phyloP scores from a whole-genome alignment of 2,113 vertebrate species.

The Poecilia latipinna region DNA sequence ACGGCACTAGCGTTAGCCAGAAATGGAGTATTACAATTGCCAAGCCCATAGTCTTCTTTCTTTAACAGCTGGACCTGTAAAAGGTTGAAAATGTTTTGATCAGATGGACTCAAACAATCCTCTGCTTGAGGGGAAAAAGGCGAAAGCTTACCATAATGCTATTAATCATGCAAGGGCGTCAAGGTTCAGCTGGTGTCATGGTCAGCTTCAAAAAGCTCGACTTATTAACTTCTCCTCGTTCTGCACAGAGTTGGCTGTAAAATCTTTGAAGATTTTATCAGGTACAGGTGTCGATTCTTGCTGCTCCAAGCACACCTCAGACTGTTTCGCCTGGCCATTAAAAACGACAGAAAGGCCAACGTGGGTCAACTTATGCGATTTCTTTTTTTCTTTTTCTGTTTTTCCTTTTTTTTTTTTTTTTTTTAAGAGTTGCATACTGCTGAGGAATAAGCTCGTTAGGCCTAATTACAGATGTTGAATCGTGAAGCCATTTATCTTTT shows the following conservation, averaged over 20 bases:
- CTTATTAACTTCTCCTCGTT: constrained; percentile 79
- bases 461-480: constrained; percentile 74
- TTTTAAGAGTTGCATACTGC: constrained; percentile 49
- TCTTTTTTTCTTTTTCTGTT: background rate
- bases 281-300: constrained; percentile 69
- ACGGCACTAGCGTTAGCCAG: constrained; percentile 35
- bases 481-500: constrained; percentile 54
- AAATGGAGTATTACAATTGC: constrained; percentile 37
- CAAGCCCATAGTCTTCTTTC: constrained; percentile 49
- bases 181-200: constrained; percentile 73
- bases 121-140: constrained; percentile 37
- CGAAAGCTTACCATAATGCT: constrained; percentile 64
- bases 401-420: constrained; percentile 9
- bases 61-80: constrained; percentile 65
- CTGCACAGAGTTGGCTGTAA: constrained; percentile 52
- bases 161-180: constrained; percentile 77
- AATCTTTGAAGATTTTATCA: constrained; percentile 82
- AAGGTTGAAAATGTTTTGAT: constrained; percentile 71
- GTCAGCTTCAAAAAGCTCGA: constrained; percentile 75
- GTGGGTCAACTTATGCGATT: constrained; percentile 68
- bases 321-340: constrained; percentile 67
- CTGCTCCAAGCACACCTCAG: constrained; percentile 77
- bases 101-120: constrained; percentile 67
- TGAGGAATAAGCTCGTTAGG: constrained; percentile 76
- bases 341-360: constrained; percentile 54